Evolutionary conservation across 2,113 vertebrate genomes (phyloP), one percentile per base, ranked within the genome.

Genomic region (Xenus cinereus): DNA sequence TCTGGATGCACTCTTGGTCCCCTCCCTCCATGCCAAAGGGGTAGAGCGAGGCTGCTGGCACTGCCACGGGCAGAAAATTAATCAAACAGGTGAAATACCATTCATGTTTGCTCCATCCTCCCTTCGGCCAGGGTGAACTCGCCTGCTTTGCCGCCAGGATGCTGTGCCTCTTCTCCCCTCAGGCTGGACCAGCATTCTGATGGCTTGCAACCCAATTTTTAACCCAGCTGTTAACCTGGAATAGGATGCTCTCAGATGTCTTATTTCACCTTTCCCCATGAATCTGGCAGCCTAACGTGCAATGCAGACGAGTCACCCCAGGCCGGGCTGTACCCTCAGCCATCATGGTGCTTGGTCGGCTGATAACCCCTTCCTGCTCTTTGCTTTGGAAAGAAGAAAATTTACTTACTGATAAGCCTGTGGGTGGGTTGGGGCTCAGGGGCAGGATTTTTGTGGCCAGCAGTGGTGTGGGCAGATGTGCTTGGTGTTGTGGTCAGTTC

Each of bases 11-110:
- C 68, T 85, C 64, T 23, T 0, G n/a, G 88, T 98, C 98, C 5
- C 92, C 79, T 73, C 4, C 45, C 5, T 35, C 50, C 5, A 5
- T 0, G 12, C 98, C 97, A 0, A 98, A 98, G 4, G 96, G 84
- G 9, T 98, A 98, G 50, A 98, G 97, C 0, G 84, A 45, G 35
- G 82, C 89, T 0, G 88, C 98, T 76, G 79, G 57, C 37, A 43
- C 91, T 90, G 69, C 64, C 54, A 77, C 0, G 14, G 18, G 30
- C 32, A 76, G 33, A 24, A 91, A 12, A 94, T 76, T 9, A 79
- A 83, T 32, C 3, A 10, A 56, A 84, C 84, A 84, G 14, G 3
- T 73, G 32, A 69, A 37, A 87, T 88, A 50, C 1, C 20, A 51
- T 60, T 64, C 48, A n/a, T 10, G 20, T 48, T 22, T 72, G 7